A percentile compares a stretch with the other conserved stretches of the same genome.
Conservation (phyloP, 2,888 invertebrate species). For the Xestia rhomboidea region DNA sequence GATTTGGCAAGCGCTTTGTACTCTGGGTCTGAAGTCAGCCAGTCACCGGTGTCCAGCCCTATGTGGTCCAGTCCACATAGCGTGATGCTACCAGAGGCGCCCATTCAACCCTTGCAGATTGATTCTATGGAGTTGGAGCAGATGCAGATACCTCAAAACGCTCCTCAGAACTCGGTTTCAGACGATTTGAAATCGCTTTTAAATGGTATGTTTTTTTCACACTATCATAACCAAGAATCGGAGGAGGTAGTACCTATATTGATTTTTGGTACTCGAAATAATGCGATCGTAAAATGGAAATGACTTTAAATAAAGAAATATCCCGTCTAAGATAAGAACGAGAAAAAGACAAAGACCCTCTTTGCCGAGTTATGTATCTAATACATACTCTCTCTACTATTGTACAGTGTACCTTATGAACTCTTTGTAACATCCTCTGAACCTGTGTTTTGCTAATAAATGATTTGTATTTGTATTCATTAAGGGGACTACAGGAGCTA, state of each 20-base stretch:
- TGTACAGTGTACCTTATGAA: too few relatives aligned
- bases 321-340: not conserved
- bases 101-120: constrained; percentile 75
- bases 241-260: too few relatives aligned
- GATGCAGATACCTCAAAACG: constrained; percentile 33
- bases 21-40: constrained; percentile 52
- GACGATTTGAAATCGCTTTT: constrained; percentile 58
- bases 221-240: not conserved
- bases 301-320: not conserved
- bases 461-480: too few relatives aligned
- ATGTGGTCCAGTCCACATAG: constrained; percentile 60
- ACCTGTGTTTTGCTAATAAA: too few relatives aligned
- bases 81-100: constrained; percentile 70
- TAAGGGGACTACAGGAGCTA: too few relatives aligned
- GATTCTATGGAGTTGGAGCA: constrained; percentile 79
- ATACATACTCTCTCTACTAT: too few relatives aligned
- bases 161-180: constrained; percentile 30
- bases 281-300: not conserved
- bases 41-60: constrained; percentile 53
- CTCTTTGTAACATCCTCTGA: too few relatives aligned
- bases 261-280: not conserved
- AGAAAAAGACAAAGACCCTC: too few relatives aligned
- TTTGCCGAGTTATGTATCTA: too few relatives aligned
- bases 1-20: constrained; percentile 70
- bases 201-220: constrained; percentile 43